Evolutionary conservation across 2,888 invertebrate genomes (phyloP), one percentile per base, ranked within the genome.

Genomic region (Eustalomyia histrio): DNA sequence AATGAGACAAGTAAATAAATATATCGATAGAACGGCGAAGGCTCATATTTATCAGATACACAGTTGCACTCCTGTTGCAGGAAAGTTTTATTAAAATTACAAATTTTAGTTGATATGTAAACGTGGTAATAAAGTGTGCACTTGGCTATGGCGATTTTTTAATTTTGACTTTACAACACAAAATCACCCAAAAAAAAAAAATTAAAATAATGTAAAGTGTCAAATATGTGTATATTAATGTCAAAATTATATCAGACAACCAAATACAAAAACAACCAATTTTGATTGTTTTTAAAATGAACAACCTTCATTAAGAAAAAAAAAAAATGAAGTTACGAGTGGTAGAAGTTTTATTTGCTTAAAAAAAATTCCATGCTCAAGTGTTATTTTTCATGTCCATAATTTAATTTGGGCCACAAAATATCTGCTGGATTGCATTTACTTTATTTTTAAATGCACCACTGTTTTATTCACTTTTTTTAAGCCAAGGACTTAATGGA

Each of bases 401-500:
- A n/a, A 6, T 47, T 2, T 6, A 29, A 73, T 63, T 64, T 73
- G 63, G 63, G 64, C 43, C 61, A 71, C 14, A 29, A 64, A 52
- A 53, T 2, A 52, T 35, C 21, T 47, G 29, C 17, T 24, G 35
- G 10, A 29, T 24, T 65, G 65, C 61, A 29, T 29, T 29, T 8
- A 29, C 21, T 58, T 24, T 52, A 52, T 61, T 55, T 64, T 55
- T 64, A 63, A 57, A 58, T 74, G 64, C 14, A 43, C 57, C 14
- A 43, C 57, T 61, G 18, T 16, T 52, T 16, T 12, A 17, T 33
- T 17, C 12, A 18, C 39, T 52, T 64, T 47, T 35, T 50, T 55
- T 4, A 64, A 76, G 63, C 63, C 80, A 76, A 80, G 76, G 80
- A 72, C 67, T 76, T 68, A 76, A 68, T 76, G 75, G 43, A 39